These are phyloP conservation scores for Venusia cambrica DNA, from an alignment of 2,888 invertebrate genomes.

Conservation along the genomic window DNA sequence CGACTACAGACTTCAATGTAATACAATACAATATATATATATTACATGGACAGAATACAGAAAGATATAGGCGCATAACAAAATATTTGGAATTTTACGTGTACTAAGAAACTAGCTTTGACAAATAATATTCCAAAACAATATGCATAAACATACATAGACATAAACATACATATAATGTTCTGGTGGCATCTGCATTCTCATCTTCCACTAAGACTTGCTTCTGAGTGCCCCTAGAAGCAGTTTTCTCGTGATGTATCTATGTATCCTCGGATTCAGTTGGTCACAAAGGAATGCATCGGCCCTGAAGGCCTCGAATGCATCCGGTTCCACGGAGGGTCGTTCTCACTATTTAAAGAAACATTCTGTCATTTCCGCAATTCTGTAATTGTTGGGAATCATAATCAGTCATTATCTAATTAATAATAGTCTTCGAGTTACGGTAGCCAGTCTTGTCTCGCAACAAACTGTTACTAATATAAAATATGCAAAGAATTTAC, in stretches of 20 bases:
- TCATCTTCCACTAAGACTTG: too few relatives aligned
- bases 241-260: background rate
- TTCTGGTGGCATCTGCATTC: too few relatives aligned
- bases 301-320: conserved; percentile 57
- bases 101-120: too few relatives aligned
- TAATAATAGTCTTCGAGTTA: conserved; percentile 44
- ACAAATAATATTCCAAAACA: too few relatives aligned
- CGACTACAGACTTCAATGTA: too few relatives aligned
- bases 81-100: too few relatives aligned
- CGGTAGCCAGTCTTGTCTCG: conserved; percentile 44
- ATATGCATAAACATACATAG: too few relatives aligned
- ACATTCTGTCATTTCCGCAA: conserved; percentile 63
- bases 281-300: conserved; percentile 23
- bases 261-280: conserved; percentile 2
- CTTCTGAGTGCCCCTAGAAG: too few relatives aligned
- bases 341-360: conserved; percentile 68
- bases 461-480: conserved; percentile 37
- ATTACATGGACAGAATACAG: too few relatives aligned
- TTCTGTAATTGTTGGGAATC: conserved; percentile 48
- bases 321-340: conserved; percentile 70
- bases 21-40: too few relatives aligned
- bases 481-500: conserved; percentile 49
- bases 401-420: conserved; percentile 50
- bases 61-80: too few relatives aligned
- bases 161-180: too few relatives aligned